A percentile compares a stretch with the other conserved stretches of the same genome.
phyloP scores from a whole-genome alignment of 2,797 vertebrate species.

The Argya squamiceps region DNA sequence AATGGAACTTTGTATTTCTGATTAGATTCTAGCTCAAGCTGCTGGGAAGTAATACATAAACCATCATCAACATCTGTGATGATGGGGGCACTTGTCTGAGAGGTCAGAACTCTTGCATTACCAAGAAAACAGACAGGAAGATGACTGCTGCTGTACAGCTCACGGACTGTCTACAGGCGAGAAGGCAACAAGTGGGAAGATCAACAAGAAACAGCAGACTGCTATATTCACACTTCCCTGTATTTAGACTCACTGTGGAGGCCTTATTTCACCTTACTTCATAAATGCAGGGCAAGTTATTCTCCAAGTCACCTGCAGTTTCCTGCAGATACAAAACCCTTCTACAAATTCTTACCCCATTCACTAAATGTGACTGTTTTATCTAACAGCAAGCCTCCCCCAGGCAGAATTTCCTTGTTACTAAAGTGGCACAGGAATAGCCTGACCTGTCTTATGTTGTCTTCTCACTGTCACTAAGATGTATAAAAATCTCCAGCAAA shows the following conservation, averaged over 20 bases:
- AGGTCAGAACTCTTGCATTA: background rate
- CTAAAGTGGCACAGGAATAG: constrained; percentile 7
- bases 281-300: background rate
- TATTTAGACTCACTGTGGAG: background rate
- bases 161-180: background rate
- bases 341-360: background rate
- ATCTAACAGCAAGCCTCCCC: background rate
- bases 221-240: background rate
- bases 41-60: background rate
- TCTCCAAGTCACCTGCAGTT: background rate
- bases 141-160: background rate
- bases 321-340: background rate
- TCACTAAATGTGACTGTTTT: background rate
- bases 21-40: background rate
- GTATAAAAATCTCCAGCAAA: background rate
- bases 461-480: constrained; percentile 22
- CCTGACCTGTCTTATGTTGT: constrained; percentile 2
- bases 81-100: background rate
- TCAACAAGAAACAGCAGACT: background rate
- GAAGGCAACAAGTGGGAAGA: background rate
- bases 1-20: background rate
- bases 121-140: background rate
- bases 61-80: background rate
- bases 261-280: background rate
- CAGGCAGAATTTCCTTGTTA: constrained; percentile 29